Base-by-base conservation (phyloP, 1,140 invertebrate species). In the Lanistes nyassanus region DNA sequence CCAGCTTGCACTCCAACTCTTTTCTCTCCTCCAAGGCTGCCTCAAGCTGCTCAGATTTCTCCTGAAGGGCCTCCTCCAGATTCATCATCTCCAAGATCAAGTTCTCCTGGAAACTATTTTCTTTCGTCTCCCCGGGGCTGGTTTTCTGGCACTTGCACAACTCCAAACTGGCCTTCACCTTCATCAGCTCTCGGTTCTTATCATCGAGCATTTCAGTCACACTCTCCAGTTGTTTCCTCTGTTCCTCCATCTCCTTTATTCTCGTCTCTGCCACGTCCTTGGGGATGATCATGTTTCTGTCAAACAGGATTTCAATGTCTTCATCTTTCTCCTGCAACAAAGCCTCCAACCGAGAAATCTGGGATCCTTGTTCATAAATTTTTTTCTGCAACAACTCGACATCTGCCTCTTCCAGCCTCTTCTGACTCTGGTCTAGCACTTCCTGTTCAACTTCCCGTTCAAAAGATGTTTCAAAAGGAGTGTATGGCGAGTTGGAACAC, bases 251-350 rank as follows among this genome's bases (percentile, higher is more conserved):
- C 56, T 65, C 29, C 29, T 64, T 26, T n/a, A 70, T 58, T n/a
- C 51, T 60, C 26, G 70, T 29, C 74, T 70, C n/a, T 19, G 37
- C 58, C 26, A 72, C 47, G 29, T 55, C 73, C 62, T 71, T 74
- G 78, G 75, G 76, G 47, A 65, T 73, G 19, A 69, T 68, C 66
- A 53, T 76, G 34, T 56, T 77, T 51, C 47, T 75, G 75, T 42
- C 66, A 31, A 67, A 73, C 56, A 39, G 60, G 37, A 71, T 73
- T n/a, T 69, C 70, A 53, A 72, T 72, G 51, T 72, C 70, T 29
- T 72, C 42, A 37, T 72, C 70, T 55, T 60, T 72, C 70, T 72
- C 70, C 70, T 60, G 55, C 70, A 72, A 37, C 56, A 56, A 3
- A 21, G 36, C 36, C 56, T 72, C 56, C 19, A 72, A 36, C 36